phyloP scores from a whole-genome alignment of 2,113 vertebrate species.

The Megaceryle maxima region DNA sequence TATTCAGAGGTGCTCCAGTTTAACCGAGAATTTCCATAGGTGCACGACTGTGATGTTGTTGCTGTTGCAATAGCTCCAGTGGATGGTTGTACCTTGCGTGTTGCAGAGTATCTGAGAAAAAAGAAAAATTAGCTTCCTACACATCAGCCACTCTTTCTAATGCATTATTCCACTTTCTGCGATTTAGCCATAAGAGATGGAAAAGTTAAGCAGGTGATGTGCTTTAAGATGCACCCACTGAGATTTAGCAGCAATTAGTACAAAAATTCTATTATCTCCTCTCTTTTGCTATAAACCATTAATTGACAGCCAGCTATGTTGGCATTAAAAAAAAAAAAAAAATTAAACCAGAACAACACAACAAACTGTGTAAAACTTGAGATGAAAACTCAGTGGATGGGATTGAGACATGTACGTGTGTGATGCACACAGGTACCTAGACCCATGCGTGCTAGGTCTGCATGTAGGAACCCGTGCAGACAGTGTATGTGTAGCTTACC shows the following conservation, averaged over 20 bases:
- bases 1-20: neutral
- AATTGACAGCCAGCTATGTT: rapidly evolving
- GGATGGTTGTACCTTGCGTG: neutral
- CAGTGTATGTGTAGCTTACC: rapidly evolving
- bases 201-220: neutral
- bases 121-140: neutral
- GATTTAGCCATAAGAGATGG: neutral
- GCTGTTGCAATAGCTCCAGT: neutral
- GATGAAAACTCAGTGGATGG: rapidly evolving
- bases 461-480: rapidly evolving
- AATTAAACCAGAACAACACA: neutral
- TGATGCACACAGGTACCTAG: rapidly evolving
- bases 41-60: neutral
- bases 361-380: rapidly evolving
- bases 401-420: rapidly evolving
- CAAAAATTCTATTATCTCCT: neutral
- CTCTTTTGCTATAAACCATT: neutral
- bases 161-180: neutral
- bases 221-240: rapidly evolving
- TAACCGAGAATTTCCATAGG: no score
- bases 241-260: rapidly evolving
- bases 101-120: neutral
- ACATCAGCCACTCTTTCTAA: neutral
- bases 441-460: rapidly evolving
- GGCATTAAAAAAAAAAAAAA: neutral